phyloP scores from a whole-genome alignment of 2,113 vertebrate genomes.

The Phalacrocorax carbo region DNA sequence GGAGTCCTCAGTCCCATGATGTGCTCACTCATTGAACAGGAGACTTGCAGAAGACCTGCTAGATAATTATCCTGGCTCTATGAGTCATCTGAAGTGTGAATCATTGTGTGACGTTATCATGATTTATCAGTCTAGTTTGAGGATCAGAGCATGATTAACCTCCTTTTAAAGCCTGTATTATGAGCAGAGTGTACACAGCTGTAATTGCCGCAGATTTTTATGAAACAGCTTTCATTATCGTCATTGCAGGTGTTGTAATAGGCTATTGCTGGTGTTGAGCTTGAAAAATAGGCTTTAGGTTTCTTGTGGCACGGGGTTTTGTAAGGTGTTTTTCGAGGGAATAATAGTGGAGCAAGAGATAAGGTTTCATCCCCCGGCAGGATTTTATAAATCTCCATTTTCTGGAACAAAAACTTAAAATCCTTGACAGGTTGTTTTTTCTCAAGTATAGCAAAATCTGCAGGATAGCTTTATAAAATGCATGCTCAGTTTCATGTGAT shows the following conservation, averaged over 20 bases:
- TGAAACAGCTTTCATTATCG: neutral
- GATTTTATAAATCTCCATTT: neutral
- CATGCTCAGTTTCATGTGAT: neutral
- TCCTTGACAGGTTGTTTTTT: neutral
- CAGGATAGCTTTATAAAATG: neutral
- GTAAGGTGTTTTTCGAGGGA: neutral
- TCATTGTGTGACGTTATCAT: neutral
- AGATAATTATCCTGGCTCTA: neutral
- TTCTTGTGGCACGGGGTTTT: neutral
- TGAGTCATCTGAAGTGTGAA: constrained; percentile 24
- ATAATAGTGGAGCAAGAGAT: neutral
- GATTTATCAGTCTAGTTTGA: neutral
- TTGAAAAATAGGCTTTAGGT: neutral
- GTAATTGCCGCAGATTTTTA: neutral
- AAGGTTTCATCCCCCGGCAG: neutral
- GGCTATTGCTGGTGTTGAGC: neutral
- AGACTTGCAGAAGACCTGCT: neutral
- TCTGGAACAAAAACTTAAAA: neutral
- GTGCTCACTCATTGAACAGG: neutral
- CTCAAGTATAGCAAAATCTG: neutral
- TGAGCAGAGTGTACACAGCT: neutral
- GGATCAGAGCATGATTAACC: neutral
- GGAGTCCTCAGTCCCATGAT: neutral
- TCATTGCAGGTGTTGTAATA: neutral
- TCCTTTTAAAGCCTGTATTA: neutral